Conservation (phyloP, 2,888 invertebrate genomes). For the Choreutis nemorana region DNA sequence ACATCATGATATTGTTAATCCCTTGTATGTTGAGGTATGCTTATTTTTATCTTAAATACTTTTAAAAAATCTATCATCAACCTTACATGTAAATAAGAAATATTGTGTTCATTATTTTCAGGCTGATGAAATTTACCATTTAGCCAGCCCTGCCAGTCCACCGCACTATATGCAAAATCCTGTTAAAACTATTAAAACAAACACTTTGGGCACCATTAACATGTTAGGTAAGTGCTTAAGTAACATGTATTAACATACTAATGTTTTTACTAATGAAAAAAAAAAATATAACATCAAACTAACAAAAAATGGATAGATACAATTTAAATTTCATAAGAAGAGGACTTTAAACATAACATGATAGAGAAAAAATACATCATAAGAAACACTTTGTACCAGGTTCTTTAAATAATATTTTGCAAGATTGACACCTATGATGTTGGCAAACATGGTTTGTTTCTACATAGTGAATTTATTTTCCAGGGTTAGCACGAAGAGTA, state of each 20-base stretch:
- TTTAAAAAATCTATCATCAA: background rate
- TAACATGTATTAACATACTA: background rate
- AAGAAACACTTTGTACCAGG: too few species aligned
- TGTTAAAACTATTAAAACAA: slow-evolving; percentile 99
- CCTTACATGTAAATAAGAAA: background rate
- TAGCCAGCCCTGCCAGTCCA: slow-evolving; percentile 98
- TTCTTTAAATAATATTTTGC: background rate
- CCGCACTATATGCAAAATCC: slow-evolving; percentile 99
- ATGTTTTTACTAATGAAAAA: background rate
- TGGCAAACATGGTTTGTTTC: slow-evolving; percentile 4
- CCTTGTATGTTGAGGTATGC: slow-evolving; percentile 87
- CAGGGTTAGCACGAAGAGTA: slow-evolving; percentile 90
- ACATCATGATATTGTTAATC: slow-evolving; percentile 98
- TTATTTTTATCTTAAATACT: slow-evolving; percentile 1
- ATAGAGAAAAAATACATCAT: too few species aligned
- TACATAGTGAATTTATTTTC: slow-evolving; percentile 13
- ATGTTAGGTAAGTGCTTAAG: slow-evolving; percentile 82
- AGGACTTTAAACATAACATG: background rate
- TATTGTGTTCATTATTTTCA: slow-evolving; percentile 20
- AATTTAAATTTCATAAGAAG: background rate
- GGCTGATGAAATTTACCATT: slow-evolving; percentile 97
- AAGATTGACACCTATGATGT: slow-evolving; percentile 1
- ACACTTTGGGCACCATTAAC: slow-evolving; percentile 95
- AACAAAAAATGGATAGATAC: background rate
- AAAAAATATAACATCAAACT: background rate